Percentiles rank a stretch among this genome's conserved stretches.
Evolutionary conservation across 2,888 invertebrate genomes (phyloP).

Genomic region (Nephrotoma flavescens): DNA sequence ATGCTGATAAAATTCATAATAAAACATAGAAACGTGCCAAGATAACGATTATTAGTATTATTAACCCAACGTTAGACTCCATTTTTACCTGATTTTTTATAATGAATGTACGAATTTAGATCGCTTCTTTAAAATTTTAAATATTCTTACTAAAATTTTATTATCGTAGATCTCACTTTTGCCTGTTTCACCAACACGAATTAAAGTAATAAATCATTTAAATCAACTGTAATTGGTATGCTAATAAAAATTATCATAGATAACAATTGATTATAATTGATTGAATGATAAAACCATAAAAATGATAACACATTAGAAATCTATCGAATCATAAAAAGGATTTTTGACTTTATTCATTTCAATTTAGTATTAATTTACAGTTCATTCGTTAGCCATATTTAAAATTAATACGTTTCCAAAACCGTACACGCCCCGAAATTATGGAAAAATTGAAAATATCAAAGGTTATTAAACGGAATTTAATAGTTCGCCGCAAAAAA

Average conservation of each 20-base stretch:
- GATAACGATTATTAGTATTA: not conserved
- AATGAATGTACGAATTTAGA: not conserved
- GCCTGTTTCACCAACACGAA: not conserved
- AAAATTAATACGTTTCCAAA: no score
- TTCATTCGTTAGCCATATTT: not conserved
- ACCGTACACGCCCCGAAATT: no score
- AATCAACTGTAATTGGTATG: not conserved
- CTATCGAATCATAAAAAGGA: not conserved
- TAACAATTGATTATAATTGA: not conserved
- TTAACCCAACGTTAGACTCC: not conserved
- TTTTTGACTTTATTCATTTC: not conserved
- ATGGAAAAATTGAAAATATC: not conserved
- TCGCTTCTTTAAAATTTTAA: not conserved
- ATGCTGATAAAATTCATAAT: not conserved
- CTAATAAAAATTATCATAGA: not conserved
- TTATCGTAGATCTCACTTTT: not conserved
- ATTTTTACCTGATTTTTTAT: not conserved
- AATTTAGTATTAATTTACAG: not conserved
- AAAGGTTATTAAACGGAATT: not conserved
- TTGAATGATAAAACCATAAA: not conserved
- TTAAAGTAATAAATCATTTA: not conserved
- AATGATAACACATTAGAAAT: not conserved
- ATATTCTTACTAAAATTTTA: not conserved
- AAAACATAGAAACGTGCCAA: not conserved
- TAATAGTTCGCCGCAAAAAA: slow-evolving; percentile 11